Evolutionary conservation across 2,797 vertebrate genomes (phyloP), one percentile per base, ranked within the genome.

Genomic region (Lithobates sylvaticus): DNA sequence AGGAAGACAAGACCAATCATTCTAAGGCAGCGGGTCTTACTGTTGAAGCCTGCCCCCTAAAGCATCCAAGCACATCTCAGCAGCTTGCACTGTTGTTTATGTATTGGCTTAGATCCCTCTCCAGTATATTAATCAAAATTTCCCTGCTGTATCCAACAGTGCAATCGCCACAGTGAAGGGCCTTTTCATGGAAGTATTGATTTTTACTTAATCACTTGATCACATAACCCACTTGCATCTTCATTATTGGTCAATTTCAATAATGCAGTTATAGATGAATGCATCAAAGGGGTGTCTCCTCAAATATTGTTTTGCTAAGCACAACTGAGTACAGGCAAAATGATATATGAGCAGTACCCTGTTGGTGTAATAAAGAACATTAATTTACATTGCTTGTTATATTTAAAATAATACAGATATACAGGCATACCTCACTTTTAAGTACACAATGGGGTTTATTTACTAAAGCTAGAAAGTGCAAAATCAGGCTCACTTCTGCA

Each of bases 121-220:
- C 76, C 75, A 80, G 70, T 87, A 80, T 80, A 87, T 87, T 84
- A 84, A 87, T 87, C 86, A 87, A 75, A 79, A 84, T 83, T 81
- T 84, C 81, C 76, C 42, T 58, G 26, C 76, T 84, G 76, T 84
- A 80, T 87, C 76, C 76, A 76, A 36, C 76, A n/a, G 54, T 75
- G 86, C 76, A 70, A 58, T 83, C 70, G 44, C 81, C 76, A 83
- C 44, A 70, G 76, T 70, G 27, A 84, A 80, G 70, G 44, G 70
- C 42, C 71, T 68, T 79, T 68, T 84, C 76, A 64, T 61, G 70
- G 76, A 75, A 87, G 71, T 84, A 87, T 84, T 87, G 86, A 87
- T 87, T 87, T 87, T 80, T 74, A 78, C 75, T 75, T 87, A 78
- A 87, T 87, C 86, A 84, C 86, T 79, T 79, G 86, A 83, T 83